Percentiles rank a stretch among this genome's conserved stretches.
phyloP scores from a whole-genome alignment of 2,797 vertebrate species.

The Anguilla obscura region DNA sequence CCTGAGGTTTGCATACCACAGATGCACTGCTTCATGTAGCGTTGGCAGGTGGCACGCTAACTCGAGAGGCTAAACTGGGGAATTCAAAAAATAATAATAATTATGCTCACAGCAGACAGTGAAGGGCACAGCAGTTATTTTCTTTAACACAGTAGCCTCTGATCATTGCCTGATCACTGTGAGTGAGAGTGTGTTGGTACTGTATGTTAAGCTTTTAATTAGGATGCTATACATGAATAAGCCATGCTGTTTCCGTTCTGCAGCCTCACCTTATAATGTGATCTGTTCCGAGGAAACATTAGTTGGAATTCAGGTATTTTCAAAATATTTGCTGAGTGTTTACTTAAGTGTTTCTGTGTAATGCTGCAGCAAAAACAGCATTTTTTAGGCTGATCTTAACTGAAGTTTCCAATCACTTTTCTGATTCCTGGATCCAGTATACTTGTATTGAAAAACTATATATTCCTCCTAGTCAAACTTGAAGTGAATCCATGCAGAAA shows the following conservation, averaged over 20 bases:
- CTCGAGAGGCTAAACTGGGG: not conserved
- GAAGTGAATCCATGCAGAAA: no score
- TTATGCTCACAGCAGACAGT: not conserved
- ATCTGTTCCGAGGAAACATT: not conserved
- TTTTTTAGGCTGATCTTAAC: no score
- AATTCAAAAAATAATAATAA: not conserved
- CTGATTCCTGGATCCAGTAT: no score
- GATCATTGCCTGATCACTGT: not conserved
- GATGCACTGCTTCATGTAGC: not conserved
- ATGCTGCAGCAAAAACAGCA: no score
- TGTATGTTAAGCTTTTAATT: not conserved
- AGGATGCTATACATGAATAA: not conserved
- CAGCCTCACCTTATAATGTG: not conserved
- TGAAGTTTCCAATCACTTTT: no score
- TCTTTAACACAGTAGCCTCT: not conserved
- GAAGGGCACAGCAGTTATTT: not conserved
- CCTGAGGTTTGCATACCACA: not conserved
- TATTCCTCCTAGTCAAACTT: no score
- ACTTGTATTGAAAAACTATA: no score
- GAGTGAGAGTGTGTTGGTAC: no score
- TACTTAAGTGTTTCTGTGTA: not conserved
- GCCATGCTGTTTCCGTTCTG: not conserved
- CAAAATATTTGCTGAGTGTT: not conserved
- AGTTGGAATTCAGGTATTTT: constrained; percentile 1
- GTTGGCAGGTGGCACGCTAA: not conserved